Conservation (phyloP, 2,797 vertebrate genomes). For the Platyrinchus mystaceus region DNA sequence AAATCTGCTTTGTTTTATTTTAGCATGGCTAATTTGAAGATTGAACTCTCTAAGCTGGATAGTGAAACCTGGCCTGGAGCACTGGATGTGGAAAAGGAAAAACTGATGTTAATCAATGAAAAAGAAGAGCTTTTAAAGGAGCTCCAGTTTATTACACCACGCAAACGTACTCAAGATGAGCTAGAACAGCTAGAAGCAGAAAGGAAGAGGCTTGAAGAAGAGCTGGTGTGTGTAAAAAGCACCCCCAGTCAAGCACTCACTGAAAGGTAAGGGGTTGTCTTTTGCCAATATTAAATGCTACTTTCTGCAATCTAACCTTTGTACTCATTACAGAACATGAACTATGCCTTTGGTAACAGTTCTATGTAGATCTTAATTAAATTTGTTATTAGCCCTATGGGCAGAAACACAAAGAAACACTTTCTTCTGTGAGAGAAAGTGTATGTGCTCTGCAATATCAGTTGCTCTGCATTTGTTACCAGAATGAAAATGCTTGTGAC, state of each 20-base stretch:
- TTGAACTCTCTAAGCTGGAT: conserved; percentile 83
- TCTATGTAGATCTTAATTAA: not conserved
- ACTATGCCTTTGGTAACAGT: not conserved
- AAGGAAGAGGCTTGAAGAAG: conserved; percentile 80
- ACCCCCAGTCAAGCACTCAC: conserved; percentile 78
- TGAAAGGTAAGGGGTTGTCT: conserved; percentile 71
- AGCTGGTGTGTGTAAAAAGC: conserved; percentile 74
- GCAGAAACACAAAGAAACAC: not conserved
- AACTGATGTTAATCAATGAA: conserved; percentile 81
- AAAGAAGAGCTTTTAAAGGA: conserved; percentile 86
- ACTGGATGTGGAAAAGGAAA: conserved; percentile 82
- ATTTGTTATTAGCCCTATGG: conserved; percentile 42
- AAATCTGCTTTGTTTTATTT: conserved; percentile 20
- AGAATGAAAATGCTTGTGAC: conserved; percentile 33
- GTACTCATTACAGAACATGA: not conserved
- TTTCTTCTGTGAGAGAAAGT: not conserved
- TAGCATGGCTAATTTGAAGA: conserved; percentile 86
- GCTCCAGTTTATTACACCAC: conserved; percentile 81
- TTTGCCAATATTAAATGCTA: not conserved
- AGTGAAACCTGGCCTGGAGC: conserved; percentile 81
- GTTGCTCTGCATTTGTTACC: not conserved
- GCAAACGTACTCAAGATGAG: conserved; percentile 76
- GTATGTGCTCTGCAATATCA: not conserved
- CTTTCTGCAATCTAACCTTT: not conserved
- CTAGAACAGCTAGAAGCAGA: conserved; percentile 77